Evolutionary conservation across 2,888 invertebrate genomes (phyloP).

Genomic region (Luperina testacea): DNA sequence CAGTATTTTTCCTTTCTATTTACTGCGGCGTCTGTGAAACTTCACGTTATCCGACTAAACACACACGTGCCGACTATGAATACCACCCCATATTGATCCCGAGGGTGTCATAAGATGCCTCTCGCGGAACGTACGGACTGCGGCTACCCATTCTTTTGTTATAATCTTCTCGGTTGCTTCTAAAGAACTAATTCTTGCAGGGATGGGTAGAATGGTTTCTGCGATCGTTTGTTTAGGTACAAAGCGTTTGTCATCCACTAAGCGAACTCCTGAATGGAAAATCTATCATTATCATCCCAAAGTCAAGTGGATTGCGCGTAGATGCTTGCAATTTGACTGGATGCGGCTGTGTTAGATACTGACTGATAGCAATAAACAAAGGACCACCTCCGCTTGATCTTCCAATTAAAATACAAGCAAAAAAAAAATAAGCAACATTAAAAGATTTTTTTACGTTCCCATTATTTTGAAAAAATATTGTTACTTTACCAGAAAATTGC

Average conservation of each 20-base stretch:
- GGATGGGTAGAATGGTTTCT: background rate
- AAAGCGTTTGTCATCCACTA: slow-evolving; percentile 1
- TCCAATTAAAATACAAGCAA: background rate
- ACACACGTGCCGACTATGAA: slow-evolving; percentile 53
- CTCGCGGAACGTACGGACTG: slow-evolving; percentile 2
- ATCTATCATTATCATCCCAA: slow-evolving; percentile 1
- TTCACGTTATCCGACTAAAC: slow-evolving; percentile 41
- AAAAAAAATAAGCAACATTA: background rate
- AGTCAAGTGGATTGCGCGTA: slow-evolving; percentile 10
- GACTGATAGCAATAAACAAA: slow-evolving; percentile 21
- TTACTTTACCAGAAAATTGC: slow-evolving; percentile 15
- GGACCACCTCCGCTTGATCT: background rate
- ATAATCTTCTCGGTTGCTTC: slow-evolving; percentile 21
- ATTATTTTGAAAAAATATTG: background rate
- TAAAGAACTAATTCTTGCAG: slow-evolving; percentile 14
- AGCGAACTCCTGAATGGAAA: background rate
- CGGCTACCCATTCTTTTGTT: slow-evolving; percentile 24
- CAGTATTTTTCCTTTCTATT: slow-evolving; percentile 28
- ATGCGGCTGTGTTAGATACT: background rate
- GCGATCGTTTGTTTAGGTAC: background rate
- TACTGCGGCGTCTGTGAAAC: slow-evolving; percentile 16
- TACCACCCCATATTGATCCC: slow-evolving; percentile 41
- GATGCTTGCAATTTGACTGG: background rate
- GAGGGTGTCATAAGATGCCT: slow-evolving; percentile 25
- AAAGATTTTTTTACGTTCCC: background rate